A percentile compares a stretch with the other conserved stretches of the same genome.
Conservation (phyloP, 2,888 invertebrate species). For the Oxycera nigricornis region DNA sequence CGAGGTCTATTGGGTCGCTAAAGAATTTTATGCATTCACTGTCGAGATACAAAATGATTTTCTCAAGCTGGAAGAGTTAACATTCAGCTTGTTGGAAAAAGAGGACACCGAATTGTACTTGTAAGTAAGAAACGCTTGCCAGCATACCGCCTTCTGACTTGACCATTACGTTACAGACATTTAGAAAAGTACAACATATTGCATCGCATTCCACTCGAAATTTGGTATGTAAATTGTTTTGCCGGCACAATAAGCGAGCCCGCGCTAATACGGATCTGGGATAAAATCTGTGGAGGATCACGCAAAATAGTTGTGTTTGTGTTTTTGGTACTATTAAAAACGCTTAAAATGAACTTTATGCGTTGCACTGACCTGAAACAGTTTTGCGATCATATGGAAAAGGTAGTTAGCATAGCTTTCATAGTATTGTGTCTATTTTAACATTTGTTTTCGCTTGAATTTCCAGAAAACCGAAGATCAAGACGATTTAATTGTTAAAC, state of each 20-base stretch:
- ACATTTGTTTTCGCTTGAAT: not conserved
- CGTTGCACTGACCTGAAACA: conserved; percentile 68
- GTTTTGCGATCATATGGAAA: conserved; percentile 71
- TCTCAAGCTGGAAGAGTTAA: conserved; percentile 71
- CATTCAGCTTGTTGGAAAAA: conserved; percentile 73
- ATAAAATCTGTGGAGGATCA: conserved; percentile 86
- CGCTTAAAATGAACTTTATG: conserved; percentile 71
- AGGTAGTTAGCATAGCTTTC: conserved; percentile 66
- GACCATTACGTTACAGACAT: conserved; percentile 63
- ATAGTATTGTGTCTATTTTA: not conserved
- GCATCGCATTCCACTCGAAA: conserved; percentile 71
- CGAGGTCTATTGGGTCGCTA: conserved; percentile 84
- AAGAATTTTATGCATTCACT: conserved; percentile 75
- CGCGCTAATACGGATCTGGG: conserved; percentile 84
- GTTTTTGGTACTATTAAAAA: conserved; percentile 75
- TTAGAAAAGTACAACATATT: conserved; percentile 71
- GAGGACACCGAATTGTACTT: conserved; percentile 78
- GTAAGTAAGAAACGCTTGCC: too few species aligned
- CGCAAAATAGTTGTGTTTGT: conserved; percentile 82
- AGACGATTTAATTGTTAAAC: conserved; percentile 84
- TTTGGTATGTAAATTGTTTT: conserved; percentile 85
- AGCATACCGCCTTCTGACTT: not conserved
- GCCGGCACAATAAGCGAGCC: conserved; percentile 80
- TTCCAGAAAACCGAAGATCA: conserved; percentile 71
- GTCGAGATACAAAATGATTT: conserved; percentile 72